Base-by-base conservation (phyloP, 1,140 invertebrate genomes). In the Orius insidiosus region DNA sequence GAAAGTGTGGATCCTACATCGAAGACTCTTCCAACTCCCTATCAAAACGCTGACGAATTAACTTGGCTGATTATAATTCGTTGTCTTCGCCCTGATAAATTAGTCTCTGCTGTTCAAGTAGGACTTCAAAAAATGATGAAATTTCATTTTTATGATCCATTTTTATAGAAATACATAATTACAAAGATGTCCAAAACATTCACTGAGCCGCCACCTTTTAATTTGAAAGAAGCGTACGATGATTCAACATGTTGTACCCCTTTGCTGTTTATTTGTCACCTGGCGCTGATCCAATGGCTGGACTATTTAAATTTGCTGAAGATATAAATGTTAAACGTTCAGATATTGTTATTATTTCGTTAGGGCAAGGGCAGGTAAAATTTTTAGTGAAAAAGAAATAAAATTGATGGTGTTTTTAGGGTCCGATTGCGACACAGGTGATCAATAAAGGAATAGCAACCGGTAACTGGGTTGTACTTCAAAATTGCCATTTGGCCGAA, bases 401-500 rank as follows among this genome's bases (percentile, higher is more conserved):
- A 36, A 16, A 41, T n/a, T n/a, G n/a, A n/a, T n/a, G 9, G 32
- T 38, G 16, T 36, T 49, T 54, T 52, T 65, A 78, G 77, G 76
- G 79, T 58, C 84, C 72, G 39, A 78, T 87, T 52, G 88, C 88
- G 3, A 67, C 76, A 18, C 67, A 69, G 48, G 81, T 89, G 75
- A 89, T 97, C 24, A 63, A 74, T 24, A 69, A 71, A 36, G 85
- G 78, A 0, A 70, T 79, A 6, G 70, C 72, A 53, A 72, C 63
- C 3, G 86, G 87, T 6, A 74, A 80, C 46, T 96, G 90, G 90
- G 81, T 94, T 13, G 75, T 92, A 50, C 69, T 96, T 38, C 88
- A 95, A 67, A 95, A 96, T 68, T 95, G 89, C 61, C 89, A 95
- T 63, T 68, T 95, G 40, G 86, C 88, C 34, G 75, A 79, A 32